Base-by-base conservation (phyloP, 2,113 vertebrate species). In the Buteo buteo region DNA sequence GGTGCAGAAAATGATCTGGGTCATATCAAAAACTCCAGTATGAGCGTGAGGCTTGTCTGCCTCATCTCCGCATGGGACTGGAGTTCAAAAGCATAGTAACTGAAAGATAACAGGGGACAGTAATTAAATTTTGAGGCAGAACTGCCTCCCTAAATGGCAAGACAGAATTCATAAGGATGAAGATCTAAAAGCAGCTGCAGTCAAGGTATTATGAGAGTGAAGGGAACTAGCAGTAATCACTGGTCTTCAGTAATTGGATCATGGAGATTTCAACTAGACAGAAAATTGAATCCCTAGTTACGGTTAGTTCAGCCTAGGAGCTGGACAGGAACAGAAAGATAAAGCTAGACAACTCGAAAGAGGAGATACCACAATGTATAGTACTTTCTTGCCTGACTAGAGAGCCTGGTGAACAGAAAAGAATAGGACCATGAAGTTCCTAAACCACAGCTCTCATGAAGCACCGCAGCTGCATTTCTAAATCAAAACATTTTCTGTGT, bases 161-260 rank as follows among this genome's bases (percentile, higher is more conserved):
- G 47, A 57, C 28, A 57, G n/a, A 82, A 57, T 93, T 66, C 40
- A 1, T 79, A 26, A 69, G 34, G 87, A 69, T 77, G 78, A 65
- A 80, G 40, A 58, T 70, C 70, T 82, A 45, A 82, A 93, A 80
- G 74, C 74, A 77, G 87, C 34, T 91, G 74, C 8, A 10, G 44
- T 76, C 61, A 86, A 76, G 74, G 78, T 83, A 82, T 94, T 95
- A 70, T 21, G 69, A 83, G 91, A 94, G 79, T 88, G 78, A 90
- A 93, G 89, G 59, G 77, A 95, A 45, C 77, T 61, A 74, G 52
- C 49, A 58, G 82, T 65, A 93, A 85, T 91, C 66, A 22, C 57
- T 65, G 17, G 16, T 36, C 42, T 96, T 79, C 91, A 79, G 84
- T 91, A 95, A 96, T 32, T 93, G 87, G 92, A 91, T 97, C 74